Base-by-base conservation (phyloP, 2,797 vertebrate species). In the Balearica regulorum region DNA sequence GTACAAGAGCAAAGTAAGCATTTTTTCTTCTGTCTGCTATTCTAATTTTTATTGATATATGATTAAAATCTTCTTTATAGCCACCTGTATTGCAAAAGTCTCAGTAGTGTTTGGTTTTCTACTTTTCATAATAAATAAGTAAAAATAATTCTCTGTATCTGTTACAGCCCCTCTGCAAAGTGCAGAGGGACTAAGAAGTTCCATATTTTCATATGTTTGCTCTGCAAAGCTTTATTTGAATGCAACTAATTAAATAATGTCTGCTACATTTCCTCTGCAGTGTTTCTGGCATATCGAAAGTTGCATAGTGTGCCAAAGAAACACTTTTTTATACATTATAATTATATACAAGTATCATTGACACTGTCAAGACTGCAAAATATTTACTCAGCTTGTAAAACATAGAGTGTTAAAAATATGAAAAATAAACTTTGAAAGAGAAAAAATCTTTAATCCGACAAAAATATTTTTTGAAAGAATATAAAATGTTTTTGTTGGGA, bases 221-320 rank as follows among this genome's bases (percentile, higher is more conserved):
- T 89, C 26, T 90, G 35, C 54, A 76, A 93, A 94, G 35, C 35
- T 91, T 81, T 85, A 76, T 92, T 78, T 94, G 69, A 95, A 76
- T 72, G 43, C 1, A 1, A 13, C 76, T 91, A 85, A 83, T 91
- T 93, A 81, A 96, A 88, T 75, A 80, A 80, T 76, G 58, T 61
- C 62, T 76, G 58, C 55, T 92, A 35, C 16, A 22, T 94, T 88
- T 94, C 79, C 85, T 94, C 65, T 94, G 57, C 57, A 49, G 31
- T 64, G 31, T 55, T 57, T 78, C 73, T 89, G 79, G 57, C 69
- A 90, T 71, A 62, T 16, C 76, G 69, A 24, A 86, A 91, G 43
- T 61, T 88, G 28, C 31, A 33, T 5, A 41, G 22, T 5, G 2
- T 90, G 69, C 61, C 85, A 93, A 91, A 79, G 26, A 92, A 86